Evolutionary conservation across 2,888 invertebrate genomes (phyloP).

Genomic region (Gasteruption jaculator): DNA sequence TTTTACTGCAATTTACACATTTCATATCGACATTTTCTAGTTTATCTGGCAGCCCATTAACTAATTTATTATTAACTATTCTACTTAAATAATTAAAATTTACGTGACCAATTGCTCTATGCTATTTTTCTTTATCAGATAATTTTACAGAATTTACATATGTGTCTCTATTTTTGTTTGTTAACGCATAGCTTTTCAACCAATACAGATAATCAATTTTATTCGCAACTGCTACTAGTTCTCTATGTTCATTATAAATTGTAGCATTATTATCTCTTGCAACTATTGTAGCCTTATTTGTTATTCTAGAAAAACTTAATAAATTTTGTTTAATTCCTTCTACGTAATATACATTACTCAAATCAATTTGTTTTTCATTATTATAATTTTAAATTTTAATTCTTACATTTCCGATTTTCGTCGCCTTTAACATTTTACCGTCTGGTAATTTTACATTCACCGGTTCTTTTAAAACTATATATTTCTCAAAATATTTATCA

Average conservation of each 20-base stretch:
- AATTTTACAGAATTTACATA: constrained; percentile 2
- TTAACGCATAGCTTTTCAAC: constrained; percentile 9
- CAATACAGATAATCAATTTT: constrained; percentile 10
- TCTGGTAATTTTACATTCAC: constrained; percentile 20
- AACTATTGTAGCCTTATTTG: constrained; percentile 8
- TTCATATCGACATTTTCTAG: constrained; percentile 8
- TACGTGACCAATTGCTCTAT: constrained; percentile 18
- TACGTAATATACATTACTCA: constrained; percentile 14
- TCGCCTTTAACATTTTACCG: constrained; percentile 16
- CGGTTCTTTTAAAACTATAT: constrained; percentile 17
- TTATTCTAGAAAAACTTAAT: constrained; percentile 15
- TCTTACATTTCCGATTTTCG: constrained; percentile 14
- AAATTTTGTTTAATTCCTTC: constrained; percentile 12
- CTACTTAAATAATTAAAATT: constrained; percentile 17
- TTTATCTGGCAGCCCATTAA: constrained; percentile 11
- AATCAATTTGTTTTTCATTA: constrained; percentile 1
- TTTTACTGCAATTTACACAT: constrained; percentile 11
- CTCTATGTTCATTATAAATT: constrained; percentile 12
- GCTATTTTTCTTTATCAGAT: constrained; percentile 19
- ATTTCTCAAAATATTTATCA: constrained; percentile 17
- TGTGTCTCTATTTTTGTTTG: background rate
- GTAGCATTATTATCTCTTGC: constrained; percentile 11
- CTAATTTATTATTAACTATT: constrained; percentile 5
- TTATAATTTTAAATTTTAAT: constrained; percentile 10
- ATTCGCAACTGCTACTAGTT: constrained; percentile 12